These are phyloP conservation scores for Apodemia duryi DNA, from an alignment of 2,888 invertebrate genomes.

Conservation along the genomic window DNA sequence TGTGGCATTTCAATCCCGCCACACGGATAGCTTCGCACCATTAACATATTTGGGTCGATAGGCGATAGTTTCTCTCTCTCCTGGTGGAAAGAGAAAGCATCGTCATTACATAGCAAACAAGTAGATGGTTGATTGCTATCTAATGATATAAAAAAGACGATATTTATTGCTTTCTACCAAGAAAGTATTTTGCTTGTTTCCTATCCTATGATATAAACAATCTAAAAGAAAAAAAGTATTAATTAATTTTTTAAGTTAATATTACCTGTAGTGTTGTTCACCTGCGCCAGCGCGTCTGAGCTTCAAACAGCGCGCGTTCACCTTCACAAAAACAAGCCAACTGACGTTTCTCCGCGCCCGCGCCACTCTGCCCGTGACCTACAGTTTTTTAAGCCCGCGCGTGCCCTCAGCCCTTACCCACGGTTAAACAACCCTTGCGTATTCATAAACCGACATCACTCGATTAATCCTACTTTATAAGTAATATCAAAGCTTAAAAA, in stretches of 20 bases:
- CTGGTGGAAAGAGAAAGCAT: too few relatives aligned
- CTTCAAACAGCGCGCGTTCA: slow-evolving; percentile 45
- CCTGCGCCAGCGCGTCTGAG: slow-evolving; percentile 34
- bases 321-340: slow-evolving; percentile 52
- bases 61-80: too few relatives aligned
- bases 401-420: slow-evolving; percentile 53
- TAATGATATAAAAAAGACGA: too few relatives aligned
- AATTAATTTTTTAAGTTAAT: slow-evolving; percentile 6
- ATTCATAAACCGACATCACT: slow-evolving; percentile 59
- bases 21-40: too few relatives aligned
- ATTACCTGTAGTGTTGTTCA: slow-evolving; percentile 16
- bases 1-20: too few relatives aligned
- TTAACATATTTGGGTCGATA: too few relatives aligned
- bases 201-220: too few relatives aligned
- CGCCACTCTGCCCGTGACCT: slow-evolving; percentile 49
- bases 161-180: too few relatives aligned
- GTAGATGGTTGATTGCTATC: too few relatives aligned
- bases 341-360: slow-evolving; percentile 41
- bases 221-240: neutral
- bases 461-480: slow-evolving; percentile 17
- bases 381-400: slow-evolving; percentile 63
- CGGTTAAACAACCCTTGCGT: slow-evolving; percentile 65
- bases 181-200: too few relatives aligned
- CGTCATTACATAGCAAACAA: too few relatives aligned
- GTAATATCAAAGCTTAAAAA: slow-evolving; percentile 9